Conservation (phyloP, 2,113 vertebrate species). For the Cisticola juncidis region DNA sequence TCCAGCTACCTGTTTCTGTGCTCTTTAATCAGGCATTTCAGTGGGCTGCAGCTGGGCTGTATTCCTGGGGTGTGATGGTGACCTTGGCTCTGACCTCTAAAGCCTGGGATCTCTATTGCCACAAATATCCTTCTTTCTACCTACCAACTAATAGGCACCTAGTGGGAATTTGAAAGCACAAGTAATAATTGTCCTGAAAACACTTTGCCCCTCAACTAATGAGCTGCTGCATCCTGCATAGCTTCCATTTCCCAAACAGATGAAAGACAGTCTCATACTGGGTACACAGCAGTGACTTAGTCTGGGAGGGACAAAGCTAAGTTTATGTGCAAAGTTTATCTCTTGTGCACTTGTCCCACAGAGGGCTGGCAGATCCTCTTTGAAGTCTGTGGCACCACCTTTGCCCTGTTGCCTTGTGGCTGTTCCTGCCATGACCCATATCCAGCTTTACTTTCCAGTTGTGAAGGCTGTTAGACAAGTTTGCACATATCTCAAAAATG, state of each 20-base stretch:
- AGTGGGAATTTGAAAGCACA: background rate
- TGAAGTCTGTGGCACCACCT: background rate
- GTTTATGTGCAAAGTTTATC: background rate
- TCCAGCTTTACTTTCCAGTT: background rate
- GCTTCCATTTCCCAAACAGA: background rate
- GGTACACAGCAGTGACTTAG: background rate
- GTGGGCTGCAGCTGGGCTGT: background rate
- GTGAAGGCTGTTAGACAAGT: background rate
- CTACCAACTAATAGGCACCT: background rate
- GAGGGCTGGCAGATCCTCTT: background rate
- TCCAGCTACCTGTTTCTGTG: background rate
- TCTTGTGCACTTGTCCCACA: background rate
- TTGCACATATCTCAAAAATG: background rate
- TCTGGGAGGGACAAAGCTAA: background rate
- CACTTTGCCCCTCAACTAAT: background rate
- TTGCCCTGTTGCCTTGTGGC: background rate
- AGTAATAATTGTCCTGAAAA: background rate
- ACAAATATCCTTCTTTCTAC: background rate
- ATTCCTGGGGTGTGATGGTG: background rate
- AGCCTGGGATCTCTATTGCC: background rate
- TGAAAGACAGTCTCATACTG: background rate
- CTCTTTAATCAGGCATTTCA: background rate
- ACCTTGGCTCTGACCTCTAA: slow-evolving; percentile 16
- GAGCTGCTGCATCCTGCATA: background rate
- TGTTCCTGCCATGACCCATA: background rate